These are phyloP conservation scores for Eupsittula cactorum DNA, from an alignment of 2,113 vertebrate species.

Conservation along the genomic window DNA sequence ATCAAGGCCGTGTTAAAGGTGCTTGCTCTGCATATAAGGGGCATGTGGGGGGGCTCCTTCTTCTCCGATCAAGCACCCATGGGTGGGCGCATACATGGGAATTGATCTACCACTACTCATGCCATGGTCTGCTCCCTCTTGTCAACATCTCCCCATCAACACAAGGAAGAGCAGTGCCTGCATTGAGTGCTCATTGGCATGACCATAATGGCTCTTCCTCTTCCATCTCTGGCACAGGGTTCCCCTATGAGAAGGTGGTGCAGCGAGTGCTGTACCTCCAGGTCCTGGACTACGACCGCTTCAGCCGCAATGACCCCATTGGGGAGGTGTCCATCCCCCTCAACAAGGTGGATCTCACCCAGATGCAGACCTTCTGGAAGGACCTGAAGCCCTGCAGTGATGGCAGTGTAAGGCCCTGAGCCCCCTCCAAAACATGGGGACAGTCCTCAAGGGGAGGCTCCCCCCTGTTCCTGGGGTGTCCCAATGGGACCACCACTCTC, in stretches of 20 bases:
- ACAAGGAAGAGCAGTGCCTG: neutral
- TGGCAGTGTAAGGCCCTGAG: constrained; percentile 88
- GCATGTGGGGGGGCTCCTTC: neutral
- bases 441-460: accelerated
- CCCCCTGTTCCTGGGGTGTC: neutral
- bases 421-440: neutral
- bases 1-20: neutral
- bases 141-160: too few relatives aligned
- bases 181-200: neutral
- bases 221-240: constrained; percentile 76
- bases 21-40: neutral
- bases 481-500: neutral
- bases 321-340: constrained; percentile 97
- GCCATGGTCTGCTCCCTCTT: accelerated
- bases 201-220: neutral
- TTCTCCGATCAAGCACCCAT: neutral
- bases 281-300: constrained; percentile 93
- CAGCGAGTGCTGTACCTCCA: constrained; percentile 96
- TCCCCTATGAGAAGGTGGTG: constrained; percentile 97
- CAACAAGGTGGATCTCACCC: constrained; percentile 95
- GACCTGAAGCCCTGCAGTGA: constrained; percentile 98
- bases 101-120: neutral
- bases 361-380: constrained; percentile 99
- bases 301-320: constrained; percentile 97
- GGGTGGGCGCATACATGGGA: neutral